Percentiles rank a stretch among this genome's conserved stretches.
Conservation (phyloP, 2,888 invertebrate genomes). For the Drosophila stalkeri region DNA sequence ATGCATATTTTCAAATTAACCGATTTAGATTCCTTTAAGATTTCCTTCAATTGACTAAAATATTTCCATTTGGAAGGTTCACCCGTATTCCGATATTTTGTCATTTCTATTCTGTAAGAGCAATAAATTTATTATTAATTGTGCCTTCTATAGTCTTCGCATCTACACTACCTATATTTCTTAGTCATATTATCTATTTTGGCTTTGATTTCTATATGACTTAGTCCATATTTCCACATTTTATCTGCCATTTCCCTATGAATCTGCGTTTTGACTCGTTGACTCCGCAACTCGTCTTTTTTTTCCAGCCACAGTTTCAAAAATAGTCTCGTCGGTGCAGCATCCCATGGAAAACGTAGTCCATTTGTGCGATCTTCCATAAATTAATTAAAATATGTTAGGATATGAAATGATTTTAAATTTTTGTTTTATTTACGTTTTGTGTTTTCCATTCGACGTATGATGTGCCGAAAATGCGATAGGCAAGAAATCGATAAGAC, state of each 20-base stretch:
- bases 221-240: slow-evolving; percentile 42
- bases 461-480: slow-evolving; percentile 19
- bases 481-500: slow-evolving; percentile 5
- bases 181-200: slow-evolving; percentile 65
- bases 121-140: neutral
- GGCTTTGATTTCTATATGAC: slow-evolving; percentile 44
- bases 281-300: slow-evolving; percentile 25
- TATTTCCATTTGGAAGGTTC: slow-evolving; percentile 46
- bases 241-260: slow-evolving; percentile 38
- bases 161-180: slow-evolving; percentile 44
- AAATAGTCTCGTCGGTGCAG: slow-evolving; percentile 33
- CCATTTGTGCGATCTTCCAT: neutral
- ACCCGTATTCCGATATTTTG: slow-evolving; percentile 7
- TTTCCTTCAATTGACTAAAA: slow-evolving; percentile 44
- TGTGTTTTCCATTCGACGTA: slow-evolving; percentile 3
- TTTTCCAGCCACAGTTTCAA: slow-evolving; percentile 50
- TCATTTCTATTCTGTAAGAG: slow-evolving; percentile 44
- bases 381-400: neutral
- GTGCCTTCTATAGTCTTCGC: no score
- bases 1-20: slow-evolving; percentile 17
- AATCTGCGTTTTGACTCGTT: slow-evolving; percentile 22
- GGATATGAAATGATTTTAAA: neutral
- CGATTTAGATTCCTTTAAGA: slow-evolving; percentile 36
- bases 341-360: slow-evolving; percentile 28
- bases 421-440: slow-evolving; percentile 19